Evolutionary conservation across 1,140 invertebrate genomes (phyloP), one percentile per base, ranked within the genome.

Genomic region (Aphaenogaster floridana): DNA sequence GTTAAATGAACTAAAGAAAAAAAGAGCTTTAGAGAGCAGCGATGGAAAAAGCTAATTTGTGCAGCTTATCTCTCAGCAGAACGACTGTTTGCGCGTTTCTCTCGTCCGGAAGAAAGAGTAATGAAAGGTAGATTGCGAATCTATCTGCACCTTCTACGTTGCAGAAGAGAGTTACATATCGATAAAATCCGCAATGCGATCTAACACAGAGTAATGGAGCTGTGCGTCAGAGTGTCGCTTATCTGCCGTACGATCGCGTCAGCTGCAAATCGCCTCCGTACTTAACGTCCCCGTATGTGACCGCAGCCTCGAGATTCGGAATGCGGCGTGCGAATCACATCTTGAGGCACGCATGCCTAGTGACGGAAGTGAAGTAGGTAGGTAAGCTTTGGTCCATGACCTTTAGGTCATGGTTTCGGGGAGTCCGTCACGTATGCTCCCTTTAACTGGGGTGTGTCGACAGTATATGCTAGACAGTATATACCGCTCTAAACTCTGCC

Each of bases 1-100:
- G 28, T 81, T 81, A 34, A 59, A 71, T n/a, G 21, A 81, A 81
- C 9, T 69, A 69, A 81, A 52, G 45, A 36, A 80, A 54, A 45
- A 69, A 81, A n/a, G 15, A 71, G 28, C 42, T 50, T 69, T 54
- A 71, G 17, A 71, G 4, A 79, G 13, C 9, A 45, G 34, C 52
- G 39, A 57, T 57, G n/a, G 39, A 57, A 71, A 59, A 71, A 71
- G 39, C 52, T 80, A 54, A 71, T 81, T 57, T 45, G 66, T 45
- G 50, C 8, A 59, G 50, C 13, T 69, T 54, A 81, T 71, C 39
- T 42, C 52, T 13, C 21, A 21, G 15, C 36, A 42, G 21, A 81
- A 59, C 21, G 28, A 81, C 50, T 17, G 21, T 71, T 81, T 71
- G 48, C 28, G 21, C 68, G 64, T 81, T 71, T 71, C 54, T 2